Evolutionary conservation across 1,140 invertebrate species (phyloP), one percentile per base, ranked within the genome.

Genomic region (Solen grandis): DNA sequence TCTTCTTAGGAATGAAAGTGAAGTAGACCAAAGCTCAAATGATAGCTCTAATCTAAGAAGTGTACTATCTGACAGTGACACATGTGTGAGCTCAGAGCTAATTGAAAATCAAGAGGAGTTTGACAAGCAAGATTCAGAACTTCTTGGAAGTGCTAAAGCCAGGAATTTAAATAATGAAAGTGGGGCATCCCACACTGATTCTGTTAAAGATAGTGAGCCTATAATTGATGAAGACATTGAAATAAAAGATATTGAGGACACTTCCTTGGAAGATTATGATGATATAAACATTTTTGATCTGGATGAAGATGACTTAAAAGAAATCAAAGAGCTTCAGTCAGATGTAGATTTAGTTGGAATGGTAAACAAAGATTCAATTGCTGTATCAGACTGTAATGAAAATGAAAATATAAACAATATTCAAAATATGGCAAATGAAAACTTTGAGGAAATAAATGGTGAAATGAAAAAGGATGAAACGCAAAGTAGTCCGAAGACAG

Each of bases 301-400:
- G n/a, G 52, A 78, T 69, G 75, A 78, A 57, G 75, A 52, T 16
- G 75, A 78, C 69, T 69, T 78, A 25, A 27, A 60, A 69, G 75
- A 78, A 78, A 78, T 78, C 54, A 78, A 78, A 36, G 41, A 41
- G 50, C 19, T 78, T 13, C 60, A 78, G 38, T 55, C 50, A 8
- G 65, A 78, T 78, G 75, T 78, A n/a, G 75, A 78, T 78, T 69
- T 78, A 33, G 65, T 66, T 29, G 66, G 36, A 54, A 78, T 78
- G 75, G 75, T 78, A 29, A 78, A 78, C 60, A 78, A 78, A 50
- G 63, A 36, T 35, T 50, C 75, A 36, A 62, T 78, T 31, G 69
- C 50, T 68, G 75, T 41, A 41, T 1, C 46, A 33, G 65, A 69
- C 5, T 35, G 55, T 16, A 69, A 69, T 69, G 63, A 69, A 3